Percentiles rank a stretch among this genome's conserved stretches.
These are phyloP conservation scores for Nycticryphes semicollaris DNA, from an alignment of 2,113 vertebrate species.

Conservation along the genomic window DNA sequence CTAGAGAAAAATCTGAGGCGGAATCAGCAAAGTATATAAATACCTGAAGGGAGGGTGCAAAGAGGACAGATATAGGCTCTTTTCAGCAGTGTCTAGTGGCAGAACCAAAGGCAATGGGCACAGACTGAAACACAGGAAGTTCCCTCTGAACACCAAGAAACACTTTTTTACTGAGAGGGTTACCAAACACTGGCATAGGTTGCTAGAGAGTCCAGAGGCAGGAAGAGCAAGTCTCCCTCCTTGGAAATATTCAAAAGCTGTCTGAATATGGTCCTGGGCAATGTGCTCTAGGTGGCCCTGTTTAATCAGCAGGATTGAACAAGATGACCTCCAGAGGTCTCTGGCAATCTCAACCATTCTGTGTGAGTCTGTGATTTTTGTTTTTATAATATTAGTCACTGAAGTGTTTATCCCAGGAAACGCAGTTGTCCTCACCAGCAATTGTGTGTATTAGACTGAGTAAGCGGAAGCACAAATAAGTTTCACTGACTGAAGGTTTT, in stretches of 20 bases:
- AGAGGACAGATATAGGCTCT: neutral
- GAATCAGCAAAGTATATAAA: neutral
- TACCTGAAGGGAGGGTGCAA: neutral
- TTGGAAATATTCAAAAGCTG: neutral
- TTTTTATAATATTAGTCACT: neutral
- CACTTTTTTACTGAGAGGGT: neutral
- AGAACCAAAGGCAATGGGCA: neutral
- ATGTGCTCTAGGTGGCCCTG: fast-evolving
- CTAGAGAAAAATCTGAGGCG: neutral
- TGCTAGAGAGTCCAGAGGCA: neutral
- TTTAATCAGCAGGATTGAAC: neutral
- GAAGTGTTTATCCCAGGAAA: neutral
- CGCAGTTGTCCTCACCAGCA: neutral
- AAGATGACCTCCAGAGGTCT: neutral
- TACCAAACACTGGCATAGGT: neutral
- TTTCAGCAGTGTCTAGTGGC: neutral
- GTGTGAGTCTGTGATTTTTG: neutral
- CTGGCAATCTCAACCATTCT: neutral
- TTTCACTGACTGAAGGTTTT: neutral
- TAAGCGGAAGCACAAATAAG: neutral
- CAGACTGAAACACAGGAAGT: neutral
- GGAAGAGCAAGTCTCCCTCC: neutral
- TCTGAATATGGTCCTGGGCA: neutral
- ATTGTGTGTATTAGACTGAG: neutral
- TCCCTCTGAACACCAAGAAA: neutral